These are phyloP conservation scores for Drosophila sturtevanti DNA, from an alignment of 1,140 invertebrate species.

Conservation along the genomic window DNA sequence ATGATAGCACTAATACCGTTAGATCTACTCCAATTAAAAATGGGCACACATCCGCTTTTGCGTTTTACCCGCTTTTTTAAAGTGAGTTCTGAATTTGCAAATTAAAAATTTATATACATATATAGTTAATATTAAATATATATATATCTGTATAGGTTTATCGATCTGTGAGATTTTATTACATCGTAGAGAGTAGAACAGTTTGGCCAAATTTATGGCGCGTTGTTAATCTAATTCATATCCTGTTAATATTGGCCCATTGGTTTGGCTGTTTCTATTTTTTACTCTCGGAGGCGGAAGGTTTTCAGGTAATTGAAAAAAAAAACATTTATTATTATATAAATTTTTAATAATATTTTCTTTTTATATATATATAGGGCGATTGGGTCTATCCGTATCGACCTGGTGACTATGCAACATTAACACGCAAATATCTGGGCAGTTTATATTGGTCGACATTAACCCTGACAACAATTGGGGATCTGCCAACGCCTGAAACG, in stretches of 20 bases:
- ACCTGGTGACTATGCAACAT: slow-evolving; percentile 91
- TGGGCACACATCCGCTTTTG: slow-evolving; percentile 91
- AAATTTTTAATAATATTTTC: slow-evolving; percentile 16
- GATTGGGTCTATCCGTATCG: slow-evolving; percentile 96
- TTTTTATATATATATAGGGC: slow-evolving; percentile 84
- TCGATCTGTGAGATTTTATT: slow-evolving; percentile 95
- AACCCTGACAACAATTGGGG: slow-evolving; percentile 97
- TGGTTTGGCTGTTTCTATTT: slow-evolving; percentile 99
- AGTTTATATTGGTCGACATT: slow-evolving; percentile 98
- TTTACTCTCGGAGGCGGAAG: slow-evolving; percentile 95
- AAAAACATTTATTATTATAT: too few relatives aligned
- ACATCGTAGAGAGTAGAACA: slow-evolving; percentile 97
- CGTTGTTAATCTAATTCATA: slow-evolving; percentile 97
- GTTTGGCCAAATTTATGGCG: slow-evolving; percentile 98
- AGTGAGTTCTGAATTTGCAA: slow-evolving; percentile 80
- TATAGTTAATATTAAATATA: not conserved
- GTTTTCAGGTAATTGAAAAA: slow-evolving; percentile 90
- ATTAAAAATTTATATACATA: not conserved
- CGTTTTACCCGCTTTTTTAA: slow-evolving; percentile 93
- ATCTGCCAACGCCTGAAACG: slow-evolving; percentile 96
- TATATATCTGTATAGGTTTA: slow-evolving; percentile 87
- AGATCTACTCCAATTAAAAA: slow-evolving; percentile 92
- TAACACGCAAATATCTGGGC: slow-evolving; percentile 95
- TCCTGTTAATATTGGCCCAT: slow-evolving; percentile 95
- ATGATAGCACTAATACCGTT: slow-evolving; percentile 92